These are phyloP conservation scores for Bombyx mori DNA, from an alignment of 1,140 invertebrate genomes.

Conservation along the genomic window ASM3026992v2 NC_085118.1:10005501-10006000, in stretches of 20 bases:
- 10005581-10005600: constrained; percentile 44
- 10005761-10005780: no score
- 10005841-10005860: no score
- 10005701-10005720: constrained; percentile 2
- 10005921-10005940: no score
- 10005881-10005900: no score
- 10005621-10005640: constrained; percentile 51
- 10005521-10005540: background rate
- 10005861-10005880: no score
- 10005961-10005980: background rate
- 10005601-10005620: constrained; percentile 38
- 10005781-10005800: no score
- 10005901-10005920: no score
- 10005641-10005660: constrained; percentile 45
- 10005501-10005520: background rate
- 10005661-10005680: constrained; percentile 48
- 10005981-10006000: background rate
- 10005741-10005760: no score
- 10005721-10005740: background rate
- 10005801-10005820: no score
- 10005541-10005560: constrained; percentile 50
- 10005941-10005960: no score
- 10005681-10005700: constrained; percentile 48
- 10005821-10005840: no score
- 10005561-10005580: constrained; percentile 38